Conservation (phyloP, 2,888 invertebrate genomes). For the Lithosia quadra region DNA sequence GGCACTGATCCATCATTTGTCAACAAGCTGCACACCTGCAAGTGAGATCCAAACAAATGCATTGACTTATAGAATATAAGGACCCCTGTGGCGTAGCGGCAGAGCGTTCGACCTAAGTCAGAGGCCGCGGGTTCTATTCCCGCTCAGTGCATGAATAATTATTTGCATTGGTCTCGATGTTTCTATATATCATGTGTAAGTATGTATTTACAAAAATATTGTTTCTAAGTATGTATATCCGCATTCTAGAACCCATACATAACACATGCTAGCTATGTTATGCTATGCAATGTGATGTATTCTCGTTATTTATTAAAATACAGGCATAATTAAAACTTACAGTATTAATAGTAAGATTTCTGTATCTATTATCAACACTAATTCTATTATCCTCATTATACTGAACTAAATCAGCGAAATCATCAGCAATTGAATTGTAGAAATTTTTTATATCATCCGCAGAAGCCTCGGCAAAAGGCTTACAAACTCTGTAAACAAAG, state of each 20-base stretch:
- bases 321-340: constrained; percentile 62
- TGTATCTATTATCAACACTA: constrained; percentile 85
- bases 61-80: neutral
- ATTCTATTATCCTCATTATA: constrained; percentile 97
- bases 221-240: too few relatives aligned
- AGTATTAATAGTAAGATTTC: constrained; percentile 92
- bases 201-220: too few relatives aligned
- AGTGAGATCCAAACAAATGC: neutral
- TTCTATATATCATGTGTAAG: too few relatives aligned
- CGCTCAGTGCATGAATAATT: too few relatives aligned
- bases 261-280: too few relatives aligned
- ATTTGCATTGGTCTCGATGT: too few relatives aligned
- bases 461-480: constrained; percentile 89
- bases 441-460: constrained; percentile 92
- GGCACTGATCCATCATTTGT: constrained; percentile 86
- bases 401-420: constrained; percentile 97
- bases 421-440: constrained; percentile 93
- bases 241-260: too few relatives aligned
- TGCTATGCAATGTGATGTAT: neutral
- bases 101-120: too few relatives aligned
- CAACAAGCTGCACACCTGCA: constrained; percentile 92
- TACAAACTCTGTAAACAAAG: constrained; percentile 88
- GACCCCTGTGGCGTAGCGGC: too few relatives aligned
- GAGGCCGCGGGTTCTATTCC: neutral
- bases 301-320: neutral